These are phyloP conservation scores for Typhlichthys subterraneus DNA, from an alignment of 2,797 vertebrate species.

Conservation along the genomic window DNA sequence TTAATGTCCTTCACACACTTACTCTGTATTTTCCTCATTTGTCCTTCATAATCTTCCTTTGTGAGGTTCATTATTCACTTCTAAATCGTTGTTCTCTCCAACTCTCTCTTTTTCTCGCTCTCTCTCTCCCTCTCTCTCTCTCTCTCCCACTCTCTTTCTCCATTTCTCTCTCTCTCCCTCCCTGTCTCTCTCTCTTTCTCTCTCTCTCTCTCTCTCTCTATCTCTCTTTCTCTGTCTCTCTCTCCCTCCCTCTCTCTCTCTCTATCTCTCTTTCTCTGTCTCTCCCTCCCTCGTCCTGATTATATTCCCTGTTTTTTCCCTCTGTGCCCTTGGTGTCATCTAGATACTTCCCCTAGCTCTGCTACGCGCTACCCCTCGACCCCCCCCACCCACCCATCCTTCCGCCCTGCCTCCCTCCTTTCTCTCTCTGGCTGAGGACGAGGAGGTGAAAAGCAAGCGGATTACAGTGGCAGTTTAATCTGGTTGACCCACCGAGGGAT, in stretches of 20 bases:
- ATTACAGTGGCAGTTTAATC: slow-evolving; percentile 85
- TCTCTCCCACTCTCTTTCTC: neutral
- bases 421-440: slow-evolving; percentile 71
- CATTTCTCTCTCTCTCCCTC: no score
- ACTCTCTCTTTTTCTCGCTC: slow-evolving; percentile 17
- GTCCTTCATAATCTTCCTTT: slow-evolving; percentile 65
- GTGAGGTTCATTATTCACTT: slow-evolving; percentile 66
- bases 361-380: neutral
- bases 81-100: slow-evolving; percentile 5
- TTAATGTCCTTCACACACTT: slow-evolving; percentile 57
- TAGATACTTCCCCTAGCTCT: slow-evolving; percentile 39
- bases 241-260: no score
- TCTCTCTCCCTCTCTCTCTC: neutral
- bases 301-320: slow-evolving; percentile 52
- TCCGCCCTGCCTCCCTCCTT: slow-evolving; percentile 21
- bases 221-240: slow-evolving; percentile 7
- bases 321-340: slow-evolving; percentile 60
- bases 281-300: slow-evolving; percentile 18
- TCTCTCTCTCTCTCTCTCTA: slow-evolving; percentile 14
- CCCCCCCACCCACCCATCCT: slow-evolving; percentile 22
- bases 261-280: slow-evolving; percentile 12
- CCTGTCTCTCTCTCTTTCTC: neutral
- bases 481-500: slow-evolving; percentile 81
- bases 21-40: slow-evolving; percentile 64
- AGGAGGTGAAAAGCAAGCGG: slow-evolving; percentile 83